Evolutionary conservation across 2,797 vertebrate genomes (phyloP), one percentile per base, ranked within the genome.

Genomic region (Decapterus maruadsi): DNA sequence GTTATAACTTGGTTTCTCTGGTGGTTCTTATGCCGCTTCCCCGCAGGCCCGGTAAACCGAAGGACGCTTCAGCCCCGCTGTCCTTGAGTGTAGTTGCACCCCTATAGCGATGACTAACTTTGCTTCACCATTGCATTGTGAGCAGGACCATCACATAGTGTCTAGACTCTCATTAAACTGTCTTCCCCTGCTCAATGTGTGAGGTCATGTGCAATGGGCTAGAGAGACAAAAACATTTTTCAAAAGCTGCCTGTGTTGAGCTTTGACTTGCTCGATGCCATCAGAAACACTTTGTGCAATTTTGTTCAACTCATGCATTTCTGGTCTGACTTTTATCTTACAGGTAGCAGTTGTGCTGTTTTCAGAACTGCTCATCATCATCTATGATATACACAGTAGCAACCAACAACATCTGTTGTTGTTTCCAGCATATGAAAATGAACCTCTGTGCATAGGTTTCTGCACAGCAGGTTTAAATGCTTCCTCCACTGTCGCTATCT

Each of bases 1-100:
- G 26, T 77, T 85, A 77, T 68, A 46, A 67, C 77, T 72, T 38
- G 17, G 16, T 81, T 65, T 76, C 65, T 34, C 29, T 58, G 46
- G 22, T 48, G 45, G 43, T 58, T n/a, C 67, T 57, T 19, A 11
- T 66, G 79, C 56, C 54, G 43, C 60, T 34, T 65, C 60, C 59
- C 54, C 57, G 54, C 38, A 68, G 75, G 59, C 43, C 57, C 17
- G 6, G 20, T 14, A 43, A 59, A 51, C 54, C 59, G 29, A 31
- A 26, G 26, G 51, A 62, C 69, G 50, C 53, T 51, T 75, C n/a
- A 68, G 22, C 34, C 29, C 26, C 13, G 36, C 46, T 38, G 63
- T 78, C 40, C 62, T 53, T 68, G 26, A 22, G 13, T 46, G 19
- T 59, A 57, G 36, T 48, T 61, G 45, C 64, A 38, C 14, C 45